Conservation (phyloP, 1,140 invertebrate species). For the Drosophila melanogaster region DNA sequence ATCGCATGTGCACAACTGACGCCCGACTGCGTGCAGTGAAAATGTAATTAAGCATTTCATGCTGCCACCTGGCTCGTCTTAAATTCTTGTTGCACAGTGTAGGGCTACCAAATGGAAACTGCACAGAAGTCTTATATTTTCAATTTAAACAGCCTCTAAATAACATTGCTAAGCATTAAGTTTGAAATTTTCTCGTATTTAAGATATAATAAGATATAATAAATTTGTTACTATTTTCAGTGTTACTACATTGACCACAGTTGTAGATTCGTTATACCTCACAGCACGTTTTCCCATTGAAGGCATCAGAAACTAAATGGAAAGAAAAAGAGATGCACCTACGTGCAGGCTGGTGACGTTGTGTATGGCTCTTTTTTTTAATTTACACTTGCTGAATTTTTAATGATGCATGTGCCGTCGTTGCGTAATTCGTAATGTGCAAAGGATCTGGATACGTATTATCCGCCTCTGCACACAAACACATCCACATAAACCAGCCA, state of each 20-base stretch:
- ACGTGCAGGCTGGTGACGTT: slow-evolving; percentile 48
- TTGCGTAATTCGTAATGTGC: slow-evolving; percentile 58
- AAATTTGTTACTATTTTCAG: background rate
- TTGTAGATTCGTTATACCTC: background rate
- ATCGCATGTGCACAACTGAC: slow-evolving; percentile 44
- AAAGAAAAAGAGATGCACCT: slow-evolving; percentile 54
- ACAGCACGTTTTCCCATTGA: slow-evolving; percentile 48
- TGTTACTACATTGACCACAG: background rate
- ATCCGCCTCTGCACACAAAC: slow-evolving; percentile 3
- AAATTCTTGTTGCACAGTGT: slow-evolving; percentile 11
- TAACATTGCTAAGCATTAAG: background rate
- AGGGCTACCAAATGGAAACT: background rate
- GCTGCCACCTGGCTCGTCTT: slow-evolving; percentile 9
- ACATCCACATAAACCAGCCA: background rate
- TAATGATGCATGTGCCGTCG: slow-evolving; percentile 49
- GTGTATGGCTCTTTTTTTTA: slow-evolving; percentile 43
- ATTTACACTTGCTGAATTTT: slow-evolving; percentile 72
- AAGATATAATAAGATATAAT: no score
- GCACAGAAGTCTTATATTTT: background rate
- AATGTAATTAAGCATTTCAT: slow-evolving; percentile 78
- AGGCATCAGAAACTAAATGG: slow-evolving; percentile 49
- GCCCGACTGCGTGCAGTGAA: slow-evolving; percentile 55
- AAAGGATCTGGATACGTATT: slow-evolving; percentile 23
- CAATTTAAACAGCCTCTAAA: background rate
- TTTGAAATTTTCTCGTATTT: background rate